These are phyloP conservation scores for Falco biarmicus DNA, from an alignment of 2,797 vertebrate genomes.

Conservation along the genomic window DNA sequence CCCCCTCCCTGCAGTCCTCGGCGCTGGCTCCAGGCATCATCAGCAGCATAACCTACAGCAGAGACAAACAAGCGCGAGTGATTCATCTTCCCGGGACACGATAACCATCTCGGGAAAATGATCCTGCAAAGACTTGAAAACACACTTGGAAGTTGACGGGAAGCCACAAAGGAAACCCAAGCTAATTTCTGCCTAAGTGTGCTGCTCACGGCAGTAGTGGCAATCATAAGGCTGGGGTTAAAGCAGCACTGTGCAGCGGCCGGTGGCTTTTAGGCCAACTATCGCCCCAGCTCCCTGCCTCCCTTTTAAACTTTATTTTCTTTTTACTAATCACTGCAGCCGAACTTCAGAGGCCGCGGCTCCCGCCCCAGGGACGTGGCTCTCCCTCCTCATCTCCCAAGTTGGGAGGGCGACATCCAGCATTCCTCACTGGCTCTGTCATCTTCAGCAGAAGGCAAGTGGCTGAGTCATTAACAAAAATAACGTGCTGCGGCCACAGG, in stretches of 20 bases:
- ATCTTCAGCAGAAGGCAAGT: too few relatives aligned
- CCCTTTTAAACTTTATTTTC: not conserved
- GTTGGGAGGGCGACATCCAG: too few relatives aligned
- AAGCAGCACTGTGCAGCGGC: not conserved
- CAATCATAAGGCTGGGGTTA: not conserved
- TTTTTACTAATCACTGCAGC: not conserved
- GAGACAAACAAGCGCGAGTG: not conserved
- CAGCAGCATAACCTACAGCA: not conserved
- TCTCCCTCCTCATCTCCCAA: not conserved
- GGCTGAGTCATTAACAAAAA: not conserved
- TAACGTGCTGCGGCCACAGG: not conserved
- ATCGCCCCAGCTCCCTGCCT: fast-evolving
- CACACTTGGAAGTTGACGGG: not conserved
- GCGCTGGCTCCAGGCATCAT: not conserved
- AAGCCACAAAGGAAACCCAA: constrained; percentile 47
- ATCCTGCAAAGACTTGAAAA: not conserved
- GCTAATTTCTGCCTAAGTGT: constrained; percentile 19
- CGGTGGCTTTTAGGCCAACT: not conserved
- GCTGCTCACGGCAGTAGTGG: not conserved
- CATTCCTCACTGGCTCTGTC: not conserved
- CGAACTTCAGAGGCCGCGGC: not conserved
- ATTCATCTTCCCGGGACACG: not conserved
- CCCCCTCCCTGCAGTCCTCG: not conserved
- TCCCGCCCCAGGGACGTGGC: not conserved
- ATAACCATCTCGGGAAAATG: not conserved